Conservation (phyloP, 2,888 invertebrate species). For the Barypeithes pellucidus region DNA sequence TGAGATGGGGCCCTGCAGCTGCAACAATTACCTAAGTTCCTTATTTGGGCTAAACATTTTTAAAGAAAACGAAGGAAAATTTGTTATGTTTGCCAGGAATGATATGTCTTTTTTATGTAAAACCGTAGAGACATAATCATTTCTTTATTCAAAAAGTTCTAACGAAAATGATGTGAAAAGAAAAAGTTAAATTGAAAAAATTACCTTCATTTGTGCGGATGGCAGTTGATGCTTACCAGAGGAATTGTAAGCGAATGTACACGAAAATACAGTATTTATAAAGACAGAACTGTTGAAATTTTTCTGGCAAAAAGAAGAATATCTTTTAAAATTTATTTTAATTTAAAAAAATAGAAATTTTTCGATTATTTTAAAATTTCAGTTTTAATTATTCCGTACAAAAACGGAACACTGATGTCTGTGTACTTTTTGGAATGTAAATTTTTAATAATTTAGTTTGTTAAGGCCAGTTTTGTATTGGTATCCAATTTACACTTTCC, state of each 20-base stretch:
- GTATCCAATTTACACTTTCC: not conserved
- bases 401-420: no score
- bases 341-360: no score
- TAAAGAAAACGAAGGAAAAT: not conserved
- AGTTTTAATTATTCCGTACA: no score
- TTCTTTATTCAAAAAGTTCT: not conserved
- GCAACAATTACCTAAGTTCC: not conserved
- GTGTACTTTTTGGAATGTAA: no score
- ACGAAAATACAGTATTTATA: no score
- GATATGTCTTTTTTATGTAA: not conserved
- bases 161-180: not conserved
- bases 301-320: no score
- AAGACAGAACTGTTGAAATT: no score
- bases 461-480: not conserved
- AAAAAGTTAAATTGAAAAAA: not conserved
- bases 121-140: not conserved
- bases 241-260: no score
- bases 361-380: no score
- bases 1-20: no score
- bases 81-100: not conserved
- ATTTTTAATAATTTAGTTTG: not conserved
- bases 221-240: no score
- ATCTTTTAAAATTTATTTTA: no score
- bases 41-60: not conserved
- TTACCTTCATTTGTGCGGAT: not conserved